Base-by-base conservation (phyloP, 2,888 invertebrate species). In the Sinotaia quadrata region DNA sequence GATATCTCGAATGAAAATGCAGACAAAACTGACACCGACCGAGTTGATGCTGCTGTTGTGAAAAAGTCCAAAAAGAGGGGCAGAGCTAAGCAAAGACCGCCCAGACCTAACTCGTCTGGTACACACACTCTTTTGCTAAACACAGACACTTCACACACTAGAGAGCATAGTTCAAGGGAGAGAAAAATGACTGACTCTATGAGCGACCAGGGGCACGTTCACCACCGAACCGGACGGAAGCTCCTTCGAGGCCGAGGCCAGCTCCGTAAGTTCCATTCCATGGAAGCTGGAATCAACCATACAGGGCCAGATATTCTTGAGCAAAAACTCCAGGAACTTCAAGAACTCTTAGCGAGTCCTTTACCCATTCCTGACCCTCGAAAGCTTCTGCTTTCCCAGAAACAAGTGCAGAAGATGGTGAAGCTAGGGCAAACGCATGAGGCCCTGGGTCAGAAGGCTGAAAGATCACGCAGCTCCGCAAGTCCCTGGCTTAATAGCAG, bases 381-480 rank as follows among this genome's bases (percentile, higher is more conserved):
- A 70, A 65, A 47, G 69, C 76, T 37, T 24, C 33, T 33, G 44
- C 41, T 78, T 54, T 77, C 79, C 1, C 68, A 74, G 2, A 75
- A 80, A n/a, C 78, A 80, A 27, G 31, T 72, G n/a, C 77, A 78
- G 34, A 79, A 81, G 71, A 81, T 80, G 78, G 77, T 78, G 67
- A 60, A 73, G 8, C 69, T 81, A 52, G 69, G 77, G n/a, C 76
- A 75, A 24, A 78, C 78, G 74, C 77, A 81, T 2, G 33, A n/a
- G 8, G 54, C 61, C 18, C 3, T 47, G n/a, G 67, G 59, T 27
- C 8, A 31, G 12, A 34, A 34, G 60, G 34, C 36, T 10, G 47
- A 27, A 18, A 31, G 27, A 24, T 7, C 47, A 2, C 61, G 15
- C 2, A 31, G 36, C 15, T 27, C 31, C 31, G 51, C 58, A 37